These are phyloP conservation scores for Muraenolepis orangiensis DNA, from an alignment of 2,797 vertebrate species.

Conservation along the genomic window DNA sequence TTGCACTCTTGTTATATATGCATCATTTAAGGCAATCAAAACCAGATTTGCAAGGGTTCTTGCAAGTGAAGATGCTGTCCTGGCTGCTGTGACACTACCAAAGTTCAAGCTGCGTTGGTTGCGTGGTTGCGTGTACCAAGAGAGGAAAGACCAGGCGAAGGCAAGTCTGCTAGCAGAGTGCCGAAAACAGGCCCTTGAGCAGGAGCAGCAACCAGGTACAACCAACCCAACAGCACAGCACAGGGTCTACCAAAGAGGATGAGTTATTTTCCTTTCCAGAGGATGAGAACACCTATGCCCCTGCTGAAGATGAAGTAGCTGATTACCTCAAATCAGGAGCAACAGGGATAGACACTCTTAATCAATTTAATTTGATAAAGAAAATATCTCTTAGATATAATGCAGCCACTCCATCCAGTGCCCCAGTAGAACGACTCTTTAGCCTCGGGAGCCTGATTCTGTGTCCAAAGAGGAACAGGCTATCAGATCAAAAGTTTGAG, in stretches of 20 bases:
- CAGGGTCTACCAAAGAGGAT: conserved; percentile 13
- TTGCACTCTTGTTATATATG: too few species aligned
- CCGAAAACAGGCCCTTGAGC: not conserved
- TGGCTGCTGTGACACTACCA: conserved; percentile 35
- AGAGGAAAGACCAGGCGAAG: not conserved
- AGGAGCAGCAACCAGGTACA: conserved; percentile 21
- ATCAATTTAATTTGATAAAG: conserved; percentile 27
- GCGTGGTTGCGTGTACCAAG: conserved; percentile 10
- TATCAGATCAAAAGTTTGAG: conserved; percentile 28
- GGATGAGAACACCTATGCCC: conserved; percentile 21
- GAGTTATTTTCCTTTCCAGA: conserved; percentile 26
- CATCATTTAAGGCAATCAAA: too few species aligned
- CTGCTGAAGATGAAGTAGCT: not conserved
- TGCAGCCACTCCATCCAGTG: conserved; percentile 32
- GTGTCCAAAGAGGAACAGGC: conserved; percentile 6
- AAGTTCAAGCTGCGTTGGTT: conserved; percentile 34
- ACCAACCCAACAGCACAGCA: conserved; percentile 8
- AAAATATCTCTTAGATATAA: conserved; percentile 22
- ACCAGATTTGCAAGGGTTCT: conserved; percentile 27
- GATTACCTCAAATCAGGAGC: conserved; percentile 30
- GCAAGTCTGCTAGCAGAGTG: too few species aligned
- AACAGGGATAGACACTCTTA: conserved; percentile 18
- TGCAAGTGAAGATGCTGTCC: conserved; percentile 8
- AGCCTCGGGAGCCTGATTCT: conserved; percentile 22
- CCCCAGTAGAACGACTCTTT: conserved; percentile 34